Evolutionary conservation across 2,797 vertebrate genomes (phyloP), one percentile per base, ranked within the genome.

Genomic region (Muscicapa striata): DNA sequence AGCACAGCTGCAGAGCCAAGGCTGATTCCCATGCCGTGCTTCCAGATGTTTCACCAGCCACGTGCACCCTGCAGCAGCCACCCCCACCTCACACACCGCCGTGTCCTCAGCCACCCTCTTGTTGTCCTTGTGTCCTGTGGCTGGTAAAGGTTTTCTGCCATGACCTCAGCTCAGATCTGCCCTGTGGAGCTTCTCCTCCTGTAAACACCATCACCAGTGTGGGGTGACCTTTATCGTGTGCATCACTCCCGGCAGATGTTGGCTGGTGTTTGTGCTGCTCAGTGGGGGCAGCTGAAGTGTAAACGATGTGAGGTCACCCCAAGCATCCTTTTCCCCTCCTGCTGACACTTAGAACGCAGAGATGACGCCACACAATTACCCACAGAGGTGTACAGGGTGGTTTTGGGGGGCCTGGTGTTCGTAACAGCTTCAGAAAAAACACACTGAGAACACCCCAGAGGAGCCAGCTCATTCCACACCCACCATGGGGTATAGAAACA

Each of bases 21-120:
- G 45, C 24, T n/a, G n/a, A 27, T 80, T 58, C 15, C 61, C 48
- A 48, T 3, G 5, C 22, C 27, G 0, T 2, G 2, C 2, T 2
- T 30, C 43, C 8, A 2, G 3, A 29, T 40, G 19, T 7, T 15
- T 2, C 52, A 55, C 15, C 61, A 48, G 32, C 23, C 20, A 34
- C 0, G 0, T 38, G 10, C 13, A 23, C 15, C 26, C 34, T 61
- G 43, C 29, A 77, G 61, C 52, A 45, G 36, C 61, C 23, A 2
- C 36, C 74, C 34, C 36, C 36, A 6, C 22, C 30, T 40, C 45
- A 20, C n/a, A 5, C 36, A 63, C 22, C 68, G 12, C 6, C 1
- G 0, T 55, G 64, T 72, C 76, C 79, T 88, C 79, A 75, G 26
- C 21, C 87, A 86, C 22, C 43, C 69, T 58, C 12, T 0, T 43